Evolutionary conservation across 2,888 invertebrate genomes (phyloP).

Genomic region (Machimus atricapillus): DNA sequence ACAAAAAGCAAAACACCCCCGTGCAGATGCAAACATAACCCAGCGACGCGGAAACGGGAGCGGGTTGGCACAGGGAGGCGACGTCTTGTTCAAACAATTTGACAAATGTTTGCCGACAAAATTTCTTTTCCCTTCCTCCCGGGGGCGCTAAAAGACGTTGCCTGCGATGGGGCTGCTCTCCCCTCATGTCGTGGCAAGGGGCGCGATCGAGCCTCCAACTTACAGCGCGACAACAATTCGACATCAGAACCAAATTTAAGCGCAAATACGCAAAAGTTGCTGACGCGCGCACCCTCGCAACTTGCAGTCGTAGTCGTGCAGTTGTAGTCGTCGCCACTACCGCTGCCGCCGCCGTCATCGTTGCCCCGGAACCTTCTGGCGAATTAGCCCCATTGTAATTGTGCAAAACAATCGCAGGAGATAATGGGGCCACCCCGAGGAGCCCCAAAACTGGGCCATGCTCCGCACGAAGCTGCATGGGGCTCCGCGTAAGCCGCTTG

Average conservation of each 20-base stretch:
- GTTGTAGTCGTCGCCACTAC: not conserved
- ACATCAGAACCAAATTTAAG: not conserved
- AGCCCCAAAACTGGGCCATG: not conserved
- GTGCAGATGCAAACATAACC: slow-evolving; percentile 7
- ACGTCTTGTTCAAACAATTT: slow-evolving; percentile 39
- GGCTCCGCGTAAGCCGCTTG: not conserved
- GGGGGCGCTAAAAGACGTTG: not conserved
- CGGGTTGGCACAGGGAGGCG: not conserved
- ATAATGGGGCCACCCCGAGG: not conserved
- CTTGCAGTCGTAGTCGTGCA: not conserved
- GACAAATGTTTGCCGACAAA: slow-evolving; percentile 40
- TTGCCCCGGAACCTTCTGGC: not conserved
- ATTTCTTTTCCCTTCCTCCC: slow-evolving; percentile 9
- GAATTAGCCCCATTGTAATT: slow-evolving; percentile 7
- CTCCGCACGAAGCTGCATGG: not conserved
- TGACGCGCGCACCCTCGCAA: not conserved
- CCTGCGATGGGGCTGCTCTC: not conserved
- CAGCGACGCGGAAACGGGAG: not conserved
- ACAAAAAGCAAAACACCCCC: slow-evolving; percentile 2
- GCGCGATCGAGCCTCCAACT: not conserved
- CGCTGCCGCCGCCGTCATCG: not conserved
- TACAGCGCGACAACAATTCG: not conserved
- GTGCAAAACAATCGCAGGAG: slow-evolving; percentile 1
- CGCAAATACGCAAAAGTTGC: not conserved
- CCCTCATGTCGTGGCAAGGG: not conserved